Base-by-base conservation (phyloP, 2,797 vertebrate species). In the Mormyrus hasselquistii region DNA sequence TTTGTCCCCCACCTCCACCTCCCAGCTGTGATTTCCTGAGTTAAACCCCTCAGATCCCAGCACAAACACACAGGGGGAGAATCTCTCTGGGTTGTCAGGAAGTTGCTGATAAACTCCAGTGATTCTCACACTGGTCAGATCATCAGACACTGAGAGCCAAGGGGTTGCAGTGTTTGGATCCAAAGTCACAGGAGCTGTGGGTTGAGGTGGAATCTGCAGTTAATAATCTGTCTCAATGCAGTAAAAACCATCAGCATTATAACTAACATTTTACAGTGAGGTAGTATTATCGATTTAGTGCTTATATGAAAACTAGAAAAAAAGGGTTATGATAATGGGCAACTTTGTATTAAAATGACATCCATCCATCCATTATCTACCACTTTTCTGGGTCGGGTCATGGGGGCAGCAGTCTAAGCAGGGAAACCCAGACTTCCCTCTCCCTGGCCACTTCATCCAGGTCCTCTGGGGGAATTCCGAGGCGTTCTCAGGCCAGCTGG, bases 11-110 rank as follows among this genome's bases (percentile, higher is more conserved):
- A 95, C 93, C 0, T 90, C 88, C 12, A 95, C 94, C 84, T 94
- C 94, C 93, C 94, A 94, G 90, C 92, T 94, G 89, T 94, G 89
- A 10, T 89, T 93, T 62, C 95, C 94, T 0, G 90, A 44, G 0
- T 38, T 90, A 89, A 95, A 93, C 83, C 29, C 62, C 83, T 94
- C 90, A 0, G 88, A 85, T 1, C 94, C 94, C 84, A 94, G 90
- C 38, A 95, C 86, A 0, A 92, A 92, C 79, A 93, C 93, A 0
- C 92, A 93, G 0, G 89, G 91, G 22, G 93, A 90, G 88, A 93
- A 95, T 53, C 94, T 91, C 90, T 93, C 87, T 0, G 90, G 91
- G 87, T 91, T 92, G 53, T 93, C 90, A 0, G 91, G 91, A n/a
- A 94, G 89, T 0, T 92, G 55, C 69, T 89, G 92, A 65, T 88